A percentile compares a stretch with the other conserved stretches of the same genome.
Conservation (phyloP, 2,888 invertebrate species). For the Epistrophella euchroma region DNA sequence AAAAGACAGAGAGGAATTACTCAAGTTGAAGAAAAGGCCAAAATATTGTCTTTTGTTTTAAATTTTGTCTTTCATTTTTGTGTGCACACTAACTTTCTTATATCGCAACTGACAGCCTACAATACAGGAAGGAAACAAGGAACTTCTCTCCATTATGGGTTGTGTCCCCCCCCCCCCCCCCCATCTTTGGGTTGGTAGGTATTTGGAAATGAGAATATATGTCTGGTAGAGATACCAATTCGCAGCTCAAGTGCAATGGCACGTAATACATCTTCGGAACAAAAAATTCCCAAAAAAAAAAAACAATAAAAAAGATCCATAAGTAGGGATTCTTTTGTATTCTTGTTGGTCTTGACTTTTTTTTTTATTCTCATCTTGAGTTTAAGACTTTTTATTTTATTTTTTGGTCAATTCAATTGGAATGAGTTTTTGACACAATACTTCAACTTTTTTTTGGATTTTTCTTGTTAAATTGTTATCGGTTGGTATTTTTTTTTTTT, state of each 20-base stretch:
- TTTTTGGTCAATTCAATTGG: slow-evolving; percentile 52
- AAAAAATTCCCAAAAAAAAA: slow-evolving; percentile 34
- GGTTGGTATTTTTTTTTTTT: not conserved
- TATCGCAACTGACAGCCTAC: slow-evolving; percentile 24
- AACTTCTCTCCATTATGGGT: not conserved
- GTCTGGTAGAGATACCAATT: slow-evolving; percentile 18
- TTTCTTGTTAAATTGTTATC: slow-evolving; percentile 35
- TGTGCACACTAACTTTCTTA: slow-evolving; percentile 7
- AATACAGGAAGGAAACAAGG: slow-evolving; percentile 24
- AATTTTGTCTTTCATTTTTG: slow-evolving; percentile 5
- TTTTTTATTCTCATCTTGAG: not conserved
- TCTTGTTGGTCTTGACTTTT: not conserved
- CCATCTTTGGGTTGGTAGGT: too few species aligned
- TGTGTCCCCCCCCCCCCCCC: too few species aligned
- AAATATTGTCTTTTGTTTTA: slow-evolving; percentile 21
- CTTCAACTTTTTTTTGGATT: slow-evolving; percentile 40
- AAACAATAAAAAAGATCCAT: slow-evolving; percentile 16
- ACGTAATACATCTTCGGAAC: slow-evolving; percentile 38
- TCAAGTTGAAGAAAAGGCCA: slow-evolving; percentile 6
- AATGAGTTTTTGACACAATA: slow-evolving; percentile 69
- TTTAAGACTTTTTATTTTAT: slow-evolving; percentile 1
- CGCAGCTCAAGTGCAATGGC: slow-evolving; percentile 63
- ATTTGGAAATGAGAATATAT: not conserved
- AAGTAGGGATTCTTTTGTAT: slow-evolving; percentile 4
- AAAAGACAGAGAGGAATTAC: not conserved